Evolutionary conservation across 2,888 invertebrate species (phyloP).

Genomic region (Hydriomena furcata): DNA sequence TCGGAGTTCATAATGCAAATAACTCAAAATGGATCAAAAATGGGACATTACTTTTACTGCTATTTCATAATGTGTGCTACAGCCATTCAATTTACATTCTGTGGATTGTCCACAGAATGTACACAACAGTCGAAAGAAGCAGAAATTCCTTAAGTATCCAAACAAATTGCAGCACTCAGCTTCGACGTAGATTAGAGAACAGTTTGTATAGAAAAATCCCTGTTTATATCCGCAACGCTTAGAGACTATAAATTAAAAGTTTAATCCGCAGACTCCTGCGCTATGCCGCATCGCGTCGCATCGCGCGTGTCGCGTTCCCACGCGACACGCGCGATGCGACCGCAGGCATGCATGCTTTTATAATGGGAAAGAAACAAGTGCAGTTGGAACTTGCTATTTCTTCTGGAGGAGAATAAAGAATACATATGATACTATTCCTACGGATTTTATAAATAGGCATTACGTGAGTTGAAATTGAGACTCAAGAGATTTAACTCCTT

Average conservation of each 20-base stretch:
- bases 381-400: background rate
- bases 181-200: background rate
- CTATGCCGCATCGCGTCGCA: constrained; percentile 5
- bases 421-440: too few species aligned
- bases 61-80: too few species aligned
- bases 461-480: too few species aligned
- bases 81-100: too few species aligned
- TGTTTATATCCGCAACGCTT: constrained; percentile 4
- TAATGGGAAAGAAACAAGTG: background rate
- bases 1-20: too few species aligned
- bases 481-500: too few species aligned
- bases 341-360: too few species aligned
- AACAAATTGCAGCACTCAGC: constrained; percentile 14
- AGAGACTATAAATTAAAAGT: constrained; percentile 10
- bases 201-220: constrained; percentile 13
- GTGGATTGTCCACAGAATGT: too few species aligned
- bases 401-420: background rate
- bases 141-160: constrained; percentile 8
- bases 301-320: background rate
- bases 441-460: background rate
- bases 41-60: too few species aligned
- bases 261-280: constrained; percentile 9
- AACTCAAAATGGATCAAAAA: too few species aligned
- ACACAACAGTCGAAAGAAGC: background rate
- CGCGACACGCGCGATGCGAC: too few species aligned